These are phyloP conservation scores for Teleopsis dalmanni DNA, from an alignment of 1,140 invertebrate genomes.

Conservation along the genomic window DNA sequence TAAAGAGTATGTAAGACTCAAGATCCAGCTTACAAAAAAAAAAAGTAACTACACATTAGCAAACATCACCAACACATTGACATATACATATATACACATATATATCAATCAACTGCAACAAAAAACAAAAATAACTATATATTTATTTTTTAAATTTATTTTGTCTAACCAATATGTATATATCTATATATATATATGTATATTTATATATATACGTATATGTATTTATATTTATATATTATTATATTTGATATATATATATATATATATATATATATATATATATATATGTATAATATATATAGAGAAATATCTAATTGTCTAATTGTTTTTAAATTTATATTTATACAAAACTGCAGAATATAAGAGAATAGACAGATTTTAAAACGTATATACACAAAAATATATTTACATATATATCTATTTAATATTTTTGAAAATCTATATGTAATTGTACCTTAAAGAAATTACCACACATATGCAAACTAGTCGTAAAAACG, in stretches of 20 bases:
- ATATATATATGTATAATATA: too few species aligned
- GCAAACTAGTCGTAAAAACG: too few species aligned
- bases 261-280: conserved; percentile 1
- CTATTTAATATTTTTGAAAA: too few species aligned
- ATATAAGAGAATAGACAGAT: too few species aligned
- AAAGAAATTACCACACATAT: too few species aligned
- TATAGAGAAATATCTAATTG: too few species aligned
- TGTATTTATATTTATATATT: neutral
- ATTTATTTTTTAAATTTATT: neutral
- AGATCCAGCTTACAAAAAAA: neutral
- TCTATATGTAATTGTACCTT: too few species aligned
- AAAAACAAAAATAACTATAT: neutral
- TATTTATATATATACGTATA: neutral
- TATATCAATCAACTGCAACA: neutral
- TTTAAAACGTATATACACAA: too few species aligned
- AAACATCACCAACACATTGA: too few species aligned
- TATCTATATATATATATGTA: conserved; percentile 5
- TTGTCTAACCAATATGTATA: neutral
- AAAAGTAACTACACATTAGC: neutral
- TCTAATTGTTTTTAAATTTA: too few species aligned
- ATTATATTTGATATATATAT: neutral
- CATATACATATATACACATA: neutral
- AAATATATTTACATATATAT: too few species aligned
- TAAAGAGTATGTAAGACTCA: neutral
- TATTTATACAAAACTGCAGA: too few species aligned